Evolutionary conservation across 2,888 invertebrate genomes (phyloP).

Genomic region (Mythimna vitellina): DNA sequence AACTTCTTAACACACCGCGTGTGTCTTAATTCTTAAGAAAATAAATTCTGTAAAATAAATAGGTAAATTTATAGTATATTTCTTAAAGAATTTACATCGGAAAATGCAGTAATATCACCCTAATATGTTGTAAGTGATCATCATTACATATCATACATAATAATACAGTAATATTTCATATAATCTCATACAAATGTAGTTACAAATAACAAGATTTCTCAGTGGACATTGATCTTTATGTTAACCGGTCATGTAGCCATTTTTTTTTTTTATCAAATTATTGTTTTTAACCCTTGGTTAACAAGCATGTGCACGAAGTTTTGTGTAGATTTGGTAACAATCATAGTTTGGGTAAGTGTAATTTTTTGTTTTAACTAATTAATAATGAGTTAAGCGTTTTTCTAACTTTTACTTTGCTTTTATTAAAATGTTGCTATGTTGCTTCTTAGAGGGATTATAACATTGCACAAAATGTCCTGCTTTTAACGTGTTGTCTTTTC

Average conservation of each 20-base stretch:
- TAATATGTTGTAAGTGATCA: neutral
- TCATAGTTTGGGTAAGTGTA: slow-evolving; percentile 64
- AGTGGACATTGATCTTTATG: slow-evolving; percentile 61
- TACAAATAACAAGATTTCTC: neutral
- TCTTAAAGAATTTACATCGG: neutral
- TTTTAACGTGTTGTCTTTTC: slow-evolving; percentile 8
- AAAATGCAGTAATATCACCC: neutral
- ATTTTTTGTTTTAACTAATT: slow-evolving; percentile 56
- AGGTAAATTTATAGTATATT: neutral
- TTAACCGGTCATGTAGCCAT: slow-evolving; percentile 48
- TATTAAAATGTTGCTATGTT: slow-evolving; percentile 54
- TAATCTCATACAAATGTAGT: neutral
- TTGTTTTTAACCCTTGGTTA: slow-evolving; percentile 57
- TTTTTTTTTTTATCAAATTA: slow-evolving; percentile 30
- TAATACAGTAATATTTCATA: neutral
- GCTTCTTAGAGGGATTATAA: slow-evolving; percentile 20
- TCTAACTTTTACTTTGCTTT: slow-evolving; percentile 51
- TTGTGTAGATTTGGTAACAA: slow-evolving; percentile 64
- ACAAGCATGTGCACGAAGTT: slow-evolving; percentile 70
- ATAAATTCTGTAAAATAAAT: neutral
- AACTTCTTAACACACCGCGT: no score
- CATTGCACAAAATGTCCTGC: neutral
- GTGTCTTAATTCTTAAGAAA: neutral
- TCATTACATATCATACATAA: no score
- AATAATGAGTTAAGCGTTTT: slow-evolving; percentile 24